Percentiles rank a stretch among this genome's conserved stretches.
These are phyloP conservation scores for Pempheris klunzingeri DNA, from an alignment of 2,797 vertebrate species.

Conservation along the genomic window DNA sequence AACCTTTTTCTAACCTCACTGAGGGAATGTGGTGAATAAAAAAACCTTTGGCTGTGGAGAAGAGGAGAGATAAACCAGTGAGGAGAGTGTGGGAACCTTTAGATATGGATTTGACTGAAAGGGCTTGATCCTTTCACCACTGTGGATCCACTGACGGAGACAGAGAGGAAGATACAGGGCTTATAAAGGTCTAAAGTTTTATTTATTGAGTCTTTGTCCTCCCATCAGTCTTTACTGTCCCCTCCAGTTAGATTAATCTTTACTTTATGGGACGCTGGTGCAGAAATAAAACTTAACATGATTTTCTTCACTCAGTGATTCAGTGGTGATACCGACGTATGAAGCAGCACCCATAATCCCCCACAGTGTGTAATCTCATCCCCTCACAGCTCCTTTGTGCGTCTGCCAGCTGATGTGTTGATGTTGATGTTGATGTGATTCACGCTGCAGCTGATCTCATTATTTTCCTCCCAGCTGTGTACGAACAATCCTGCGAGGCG, in stretches of 20 bases:
- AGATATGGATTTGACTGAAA: conserved; percentile 31
- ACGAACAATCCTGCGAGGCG: conserved; percentile 85
- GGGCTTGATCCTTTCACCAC: background rate
- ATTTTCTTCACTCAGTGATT: conserved; percentile 20
- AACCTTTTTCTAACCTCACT: conserved; percentile 9
- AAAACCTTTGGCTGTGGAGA: conserved; percentile 6
- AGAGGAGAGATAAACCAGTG: conserved; percentile 30
- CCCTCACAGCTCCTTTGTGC: background rate
- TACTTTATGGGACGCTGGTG: conserved; percentile 19
- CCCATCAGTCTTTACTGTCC: conserved; percentile 20
- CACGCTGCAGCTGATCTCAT: conserved; percentile 29
- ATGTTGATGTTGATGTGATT: conserved; percentile 16
- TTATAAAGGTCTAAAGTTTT: conserved; percentile 28
- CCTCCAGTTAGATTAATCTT: background rate
- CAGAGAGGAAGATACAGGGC: background rate
- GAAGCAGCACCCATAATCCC: conserved; percentile 15
- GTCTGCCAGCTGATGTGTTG: conserved; percentile 1
- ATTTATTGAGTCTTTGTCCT: conserved; percentile 29
- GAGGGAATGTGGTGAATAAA: conserved; percentile 28
- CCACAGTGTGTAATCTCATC: conserved; percentile 3
- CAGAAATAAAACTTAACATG: conserved; percentile 20
- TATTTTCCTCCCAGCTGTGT: conserved; percentile 74
- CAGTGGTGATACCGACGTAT: background rate
- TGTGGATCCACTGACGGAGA: background rate
- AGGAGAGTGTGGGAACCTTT: conserved; percentile 25